phyloP scores from a whole-genome alignment of 1,140 invertebrate species.

The Wasmannia auropunctata region DNA sequence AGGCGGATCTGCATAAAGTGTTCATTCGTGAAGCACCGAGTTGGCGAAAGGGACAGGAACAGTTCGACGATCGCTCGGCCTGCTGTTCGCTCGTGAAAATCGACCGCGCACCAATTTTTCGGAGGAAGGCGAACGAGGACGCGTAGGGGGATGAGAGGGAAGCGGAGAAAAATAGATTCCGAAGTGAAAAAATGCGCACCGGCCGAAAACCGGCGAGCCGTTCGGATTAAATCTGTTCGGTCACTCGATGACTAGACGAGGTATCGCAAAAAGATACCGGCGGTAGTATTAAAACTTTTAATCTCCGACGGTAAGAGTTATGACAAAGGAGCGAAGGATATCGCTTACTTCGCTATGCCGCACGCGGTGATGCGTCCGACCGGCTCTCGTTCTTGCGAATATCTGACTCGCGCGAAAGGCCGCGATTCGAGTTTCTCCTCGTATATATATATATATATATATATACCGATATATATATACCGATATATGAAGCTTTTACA shows the following conservation, averaged over 20 bases:
- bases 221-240: background rate
- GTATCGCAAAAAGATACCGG: background rate
- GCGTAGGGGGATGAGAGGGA: too few species aligned
- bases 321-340: background rate
- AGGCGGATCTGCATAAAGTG: constrained; percentile 77
- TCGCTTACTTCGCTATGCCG: background rate
- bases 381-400: background rate
- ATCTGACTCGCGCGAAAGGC: background rate
- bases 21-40: constrained; percentile 60
- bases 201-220: background rate
- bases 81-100: constrained; percentile 67
- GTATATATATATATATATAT: too few species aligned
- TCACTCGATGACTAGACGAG: constrained; percentile 8
- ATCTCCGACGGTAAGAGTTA: background rate
- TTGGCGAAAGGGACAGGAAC: constrained; percentile 57
- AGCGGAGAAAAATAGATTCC: background rate
- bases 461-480: constrained; percentile 56
- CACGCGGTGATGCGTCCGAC: background rate
- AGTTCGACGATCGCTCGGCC: constrained; percentile 70
- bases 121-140: background rate
- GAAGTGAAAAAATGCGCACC: constrained; percentile 12
- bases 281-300: constrained; percentile 28
- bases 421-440: background rate
- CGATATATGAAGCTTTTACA: constrained; percentile 61
- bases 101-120: constrained; percentile 31